phyloP scores from a whole-genome alignment of 1,140 invertebrate species.

The Apis florea region DNA sequence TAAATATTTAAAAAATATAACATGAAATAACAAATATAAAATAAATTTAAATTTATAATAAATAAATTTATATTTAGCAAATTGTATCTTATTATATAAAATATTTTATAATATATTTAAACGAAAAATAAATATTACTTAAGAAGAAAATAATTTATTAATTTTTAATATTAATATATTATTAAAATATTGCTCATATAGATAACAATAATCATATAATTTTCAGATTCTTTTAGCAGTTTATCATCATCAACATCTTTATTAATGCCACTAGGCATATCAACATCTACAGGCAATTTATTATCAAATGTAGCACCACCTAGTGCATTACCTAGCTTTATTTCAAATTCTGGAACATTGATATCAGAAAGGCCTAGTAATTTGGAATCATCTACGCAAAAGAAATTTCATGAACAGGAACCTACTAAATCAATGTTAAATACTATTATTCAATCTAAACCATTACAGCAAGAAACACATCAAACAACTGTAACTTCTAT shows the following conservation, averaged over 20 bases:
- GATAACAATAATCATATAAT: slow-evolving; percentile 19
- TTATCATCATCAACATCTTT: slow-evolving; percentile 70
- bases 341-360: slow-evolving; percentile 63
- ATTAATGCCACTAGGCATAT: slow-evolving; percentile 64
- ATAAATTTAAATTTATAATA: not conserved
- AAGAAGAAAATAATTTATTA: not conserved
- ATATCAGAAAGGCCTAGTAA: slow-evolving; percentile 25
- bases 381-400: slow-evolving; percentile 15
- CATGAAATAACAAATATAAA: not conserved
- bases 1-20: not conserved
- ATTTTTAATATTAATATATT: not conserved
- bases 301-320: slow-evolving; percentile 79
- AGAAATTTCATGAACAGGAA: slow-evolving; percentile 28
- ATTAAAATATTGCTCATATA: not conserved
- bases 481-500: not conserved
- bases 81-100: not conserved
- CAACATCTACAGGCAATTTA: slow-evolving; percentile 68
- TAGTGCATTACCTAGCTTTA: slow-evolving; percentile 78
- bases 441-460: slow-evolving; percentile 40
- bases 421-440: slow-evolving; percentile 48
- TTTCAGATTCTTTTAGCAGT: slow-evolving; percentile 71
- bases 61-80: too few relatives aligned
- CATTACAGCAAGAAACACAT: slow-evolving; percentile 25
- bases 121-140: not conserved
- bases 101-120: not conserved